Conservation (phyloP, 2,797 vertebrate genomes). For the Iguana delicatissima region DNA sequence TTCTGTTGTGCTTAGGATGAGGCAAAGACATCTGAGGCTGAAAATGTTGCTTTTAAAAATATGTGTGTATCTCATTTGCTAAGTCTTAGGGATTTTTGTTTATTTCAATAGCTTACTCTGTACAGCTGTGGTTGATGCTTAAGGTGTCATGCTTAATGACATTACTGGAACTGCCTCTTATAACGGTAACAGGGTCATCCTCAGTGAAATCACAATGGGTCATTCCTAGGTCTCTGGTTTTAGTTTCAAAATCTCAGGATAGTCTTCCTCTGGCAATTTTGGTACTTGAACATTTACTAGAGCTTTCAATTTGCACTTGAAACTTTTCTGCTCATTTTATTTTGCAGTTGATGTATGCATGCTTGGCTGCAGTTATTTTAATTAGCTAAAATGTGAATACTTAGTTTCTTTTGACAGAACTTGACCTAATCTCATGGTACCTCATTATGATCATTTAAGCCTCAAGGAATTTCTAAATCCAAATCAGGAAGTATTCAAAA, state of each 20-base stretch:
- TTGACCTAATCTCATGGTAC: slow-evolving; percentile 12
- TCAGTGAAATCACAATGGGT: background rate
- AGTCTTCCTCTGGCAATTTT: no score
- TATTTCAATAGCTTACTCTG: no score
- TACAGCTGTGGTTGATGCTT: no score
- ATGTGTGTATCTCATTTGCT: no score
- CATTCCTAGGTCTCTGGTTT: no score
- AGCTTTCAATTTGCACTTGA: background rate
- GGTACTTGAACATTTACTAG: background rate
- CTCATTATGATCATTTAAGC: background rate
- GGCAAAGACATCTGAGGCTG: no score
- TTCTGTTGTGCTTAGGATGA: no score
- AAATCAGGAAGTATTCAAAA: slow-evolving; percentile 7
- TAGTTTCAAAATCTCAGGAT: no score
- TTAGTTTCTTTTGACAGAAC: slow-evolving; percentile 11
- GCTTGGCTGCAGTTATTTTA: slow-evolving; percentile 1
- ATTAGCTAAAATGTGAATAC: slow-evolving; percentile 13
- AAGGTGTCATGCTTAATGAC: no score
- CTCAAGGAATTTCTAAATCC: slow-evolving; percentile 1
- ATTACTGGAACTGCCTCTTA: background rate
- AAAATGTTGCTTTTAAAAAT: no score
- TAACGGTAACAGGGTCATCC: background rate
- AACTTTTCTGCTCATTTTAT: background rate
- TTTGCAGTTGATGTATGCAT: background rate
- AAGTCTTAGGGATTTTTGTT: no score